Conservation (phyloP, 2,888 invertebrate genomes). For the Sceliomorpha sp. region DNA sequence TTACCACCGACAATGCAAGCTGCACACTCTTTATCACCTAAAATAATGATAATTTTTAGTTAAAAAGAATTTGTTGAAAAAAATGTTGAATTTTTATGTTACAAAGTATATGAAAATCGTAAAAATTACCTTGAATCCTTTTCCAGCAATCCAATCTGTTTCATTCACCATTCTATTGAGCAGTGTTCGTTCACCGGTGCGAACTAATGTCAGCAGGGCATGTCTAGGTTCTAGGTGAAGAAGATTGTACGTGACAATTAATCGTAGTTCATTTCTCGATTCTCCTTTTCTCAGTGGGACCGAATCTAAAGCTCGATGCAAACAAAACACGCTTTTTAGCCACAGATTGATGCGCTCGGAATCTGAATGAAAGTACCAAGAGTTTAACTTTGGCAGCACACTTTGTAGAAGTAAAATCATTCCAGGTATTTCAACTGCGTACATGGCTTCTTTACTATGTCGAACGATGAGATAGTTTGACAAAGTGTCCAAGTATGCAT, state of each 20-base stretch:
- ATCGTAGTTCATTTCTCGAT: constrained; percentile 72
- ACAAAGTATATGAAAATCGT: too few species aligned
- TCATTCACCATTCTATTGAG: constrained; percentile 78
- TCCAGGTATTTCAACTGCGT: constrained; percentile 76
- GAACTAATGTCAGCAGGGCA: constrained; percentile 74
- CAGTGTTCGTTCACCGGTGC: constrained; percentile 74
- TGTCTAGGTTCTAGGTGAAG: constrained; percentile 76
- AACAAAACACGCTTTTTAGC: constrained; percentile 75
- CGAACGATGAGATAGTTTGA: constrained; percentile 72
- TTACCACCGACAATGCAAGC: constrained; percentile 76
- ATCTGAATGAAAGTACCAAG: constrained; percentile 77
- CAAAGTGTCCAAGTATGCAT: constrained; percentile 75
- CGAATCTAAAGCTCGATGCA: constrained; percentile 74
- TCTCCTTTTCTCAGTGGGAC: constrained; percentile 68
- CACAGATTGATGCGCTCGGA: constrained; percentile 74
- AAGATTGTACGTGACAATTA: constrained; percentile 76
- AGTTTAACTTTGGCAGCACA: constrained; percentile 76
- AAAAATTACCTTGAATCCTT: constrained; percentile 72
- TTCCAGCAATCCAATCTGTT: constrained; percentile 78
- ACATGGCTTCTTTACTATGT: constrained; percentile 74
- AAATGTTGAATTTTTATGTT: too few species aligned
- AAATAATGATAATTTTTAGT: neutral
- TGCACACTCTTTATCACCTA: constrained; percentile 75
- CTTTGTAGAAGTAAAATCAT: constrained; percentile 78
- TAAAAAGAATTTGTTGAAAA: neutral